Percentiles rank a stretch among this genome's conserved stretches.
phyloP scores from a whole-genome alignment of 2,797 vertebrate species.

The Semaprochilodus insignis region DNA sequence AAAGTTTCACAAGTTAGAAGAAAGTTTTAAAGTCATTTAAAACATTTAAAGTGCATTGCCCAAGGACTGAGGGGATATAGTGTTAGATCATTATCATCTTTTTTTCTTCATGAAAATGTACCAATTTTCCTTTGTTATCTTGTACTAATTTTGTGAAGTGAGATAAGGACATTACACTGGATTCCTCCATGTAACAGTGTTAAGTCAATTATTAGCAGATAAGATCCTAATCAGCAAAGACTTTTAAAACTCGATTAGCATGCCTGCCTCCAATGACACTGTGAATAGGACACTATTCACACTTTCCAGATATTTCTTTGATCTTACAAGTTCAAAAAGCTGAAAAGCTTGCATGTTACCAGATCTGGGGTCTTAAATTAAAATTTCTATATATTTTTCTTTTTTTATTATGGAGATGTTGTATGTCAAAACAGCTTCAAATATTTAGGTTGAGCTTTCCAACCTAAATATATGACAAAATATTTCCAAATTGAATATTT shows the following conservation, averaged over 20 bases:
- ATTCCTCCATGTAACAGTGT: neutral
- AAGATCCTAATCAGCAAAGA: conserved; percentile 21
- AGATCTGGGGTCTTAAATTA: too few relatives aligned
- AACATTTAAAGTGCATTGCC: neutral
- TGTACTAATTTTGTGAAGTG: neutral
- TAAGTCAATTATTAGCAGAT: conserved; percentile 20
- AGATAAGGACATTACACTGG: conserved; percentile 13
- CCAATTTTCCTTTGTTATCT: neutral
- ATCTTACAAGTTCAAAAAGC: neutral
- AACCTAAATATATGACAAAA: too few relatives aligned
- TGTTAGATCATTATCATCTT: neutral
- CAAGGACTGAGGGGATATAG: neutral
- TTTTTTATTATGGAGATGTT: too few relatives aligned
- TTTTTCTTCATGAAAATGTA: conserved; percentile 10
- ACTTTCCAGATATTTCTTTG: neutral
- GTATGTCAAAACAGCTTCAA: too few relatives aligned
- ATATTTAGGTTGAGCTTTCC: too few relatives aligned
- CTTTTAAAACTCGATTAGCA: neutral
- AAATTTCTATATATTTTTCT: too few relatives aligned
- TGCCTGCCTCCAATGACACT: neutral
- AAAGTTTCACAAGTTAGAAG: neutral
- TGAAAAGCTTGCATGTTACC: neutral
- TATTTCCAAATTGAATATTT: too few relatives aligned
- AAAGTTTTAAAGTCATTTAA: neutral
- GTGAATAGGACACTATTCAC: neutral